Conservation (phyloP, 2,113 vertebrate genomes). For the Myodes glareolus region DNA sequence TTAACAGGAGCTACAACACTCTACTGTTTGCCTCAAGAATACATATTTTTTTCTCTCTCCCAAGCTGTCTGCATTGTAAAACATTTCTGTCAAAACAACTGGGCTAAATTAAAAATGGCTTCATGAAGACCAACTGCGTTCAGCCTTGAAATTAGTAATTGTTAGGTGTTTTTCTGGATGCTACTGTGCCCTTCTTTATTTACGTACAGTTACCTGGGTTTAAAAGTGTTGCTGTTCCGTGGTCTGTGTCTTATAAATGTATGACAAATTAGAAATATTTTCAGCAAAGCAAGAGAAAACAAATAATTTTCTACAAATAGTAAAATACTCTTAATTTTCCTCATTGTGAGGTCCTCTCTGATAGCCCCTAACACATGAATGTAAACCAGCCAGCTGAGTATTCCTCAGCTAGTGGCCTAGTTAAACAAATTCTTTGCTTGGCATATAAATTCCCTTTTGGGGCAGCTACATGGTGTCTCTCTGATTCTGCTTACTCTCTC, state of each 20-base stretch:
- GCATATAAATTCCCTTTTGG: background rate
- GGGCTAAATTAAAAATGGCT: background rate
- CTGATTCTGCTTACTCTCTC: no score
- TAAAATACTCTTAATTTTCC: background rate
- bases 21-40: constrained; percentile 18
- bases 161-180: background rate
- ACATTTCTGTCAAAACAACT: background rate
- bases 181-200: background rate
- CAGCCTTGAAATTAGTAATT: constrained; percentile 36
- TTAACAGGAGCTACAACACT: background rate
- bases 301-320: background rate
- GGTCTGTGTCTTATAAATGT: background rate
- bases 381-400: no score
- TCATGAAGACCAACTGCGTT: constrained; percentile 27
- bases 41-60: background rate
- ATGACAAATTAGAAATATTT: background rate
- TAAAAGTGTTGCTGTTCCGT: background rate
- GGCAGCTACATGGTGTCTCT: no score
- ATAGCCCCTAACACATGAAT: background rate
- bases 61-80: constrained; percentile 24
- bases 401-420: background rate
- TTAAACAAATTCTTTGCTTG: constrained; percentile 12
- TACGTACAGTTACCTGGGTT: background rate
- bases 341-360: background rate
- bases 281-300: constrained; percentile 29